Evolutionary conservation across 2,888 invertebrate species (phyloP), one percentile per base, ranked within the genome.

Genomic region (Branchellion lobata): DNA sequence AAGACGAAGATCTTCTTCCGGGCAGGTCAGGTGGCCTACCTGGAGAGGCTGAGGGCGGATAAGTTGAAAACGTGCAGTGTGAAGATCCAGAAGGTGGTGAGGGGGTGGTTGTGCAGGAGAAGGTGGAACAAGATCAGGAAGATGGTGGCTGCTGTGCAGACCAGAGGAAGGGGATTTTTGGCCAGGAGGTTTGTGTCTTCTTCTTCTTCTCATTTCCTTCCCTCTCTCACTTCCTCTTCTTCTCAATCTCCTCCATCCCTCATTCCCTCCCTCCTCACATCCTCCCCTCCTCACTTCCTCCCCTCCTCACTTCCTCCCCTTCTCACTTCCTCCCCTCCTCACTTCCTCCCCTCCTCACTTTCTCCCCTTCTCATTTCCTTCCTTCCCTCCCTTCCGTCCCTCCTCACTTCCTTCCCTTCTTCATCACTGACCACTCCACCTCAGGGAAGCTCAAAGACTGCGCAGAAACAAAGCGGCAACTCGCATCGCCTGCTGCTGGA

Each of bases 1-100:
- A 94, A 95, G 84, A 94, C 94, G 0, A 99, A 99, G 89, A 96
- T 99, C 83, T 96, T 99, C 88, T 97, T 99, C 89, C 91, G 98
- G 31, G 97, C 98, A 27, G 99, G 98, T 0, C 98, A 99, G 90
- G 95, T 97, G 78, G 99, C 99, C 0, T 96, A 94, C 86, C 87
- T 99, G 83, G 99, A 99, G 86, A 96, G 97, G 87, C 88, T 96
- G 34, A 91, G 98, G 3, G 92, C 93, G 0, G 97, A 95, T 84
- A 91, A 91, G 81, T 89, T 93, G 81, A 91, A 92, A 34, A 90
- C 92, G 18, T 95, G 94, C 87, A 96, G 96, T 83, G 92, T 96
- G 24, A 91, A 92, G 84, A 94, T 98, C 77, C 97, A 98, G 87
- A 95, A 94, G 82, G 92, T 92, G 81, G 92, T 95, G 76, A 91